phyloP scores from a whole-genome alignment of 1,140 invertebrate species.

The Habropoda laboriosa region DNA sequence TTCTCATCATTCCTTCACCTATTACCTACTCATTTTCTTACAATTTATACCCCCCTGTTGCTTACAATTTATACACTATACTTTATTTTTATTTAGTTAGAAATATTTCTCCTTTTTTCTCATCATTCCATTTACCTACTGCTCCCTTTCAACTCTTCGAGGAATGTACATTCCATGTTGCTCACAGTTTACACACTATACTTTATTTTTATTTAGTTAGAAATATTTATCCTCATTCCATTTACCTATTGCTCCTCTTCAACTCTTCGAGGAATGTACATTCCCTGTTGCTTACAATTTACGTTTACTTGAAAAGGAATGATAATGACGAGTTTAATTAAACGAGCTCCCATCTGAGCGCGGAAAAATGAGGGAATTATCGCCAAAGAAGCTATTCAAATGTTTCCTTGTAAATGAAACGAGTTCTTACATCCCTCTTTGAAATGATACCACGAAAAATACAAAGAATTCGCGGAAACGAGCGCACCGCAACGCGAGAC shows the following conservation, averaged over 20 bases:
- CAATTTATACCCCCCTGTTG: no score
- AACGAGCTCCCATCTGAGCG: neutral
- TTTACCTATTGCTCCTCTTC: neutral
- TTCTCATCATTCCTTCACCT: no score
- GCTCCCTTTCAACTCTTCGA: no score
- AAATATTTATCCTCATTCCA: neutral
- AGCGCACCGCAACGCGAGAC: neutral
- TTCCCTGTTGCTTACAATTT: neutral
- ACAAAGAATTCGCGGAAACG: constrained; percentile 25
- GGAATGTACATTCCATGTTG: no score
- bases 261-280: neutral
- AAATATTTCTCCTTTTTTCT: no score
- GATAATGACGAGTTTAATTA: constrained; percentile 25
- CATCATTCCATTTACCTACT: no score
- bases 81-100: neutral
- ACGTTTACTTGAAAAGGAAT: neutral
- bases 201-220: neutral
- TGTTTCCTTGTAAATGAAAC: constrained; percentile 39
- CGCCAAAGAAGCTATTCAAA: constrained; percentile 49
- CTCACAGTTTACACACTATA: no score
- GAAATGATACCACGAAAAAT: constrained; percentile 36
- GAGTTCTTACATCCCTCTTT: constrained; percentile 29
- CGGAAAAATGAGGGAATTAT: constrained; percentile 34
- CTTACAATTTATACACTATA: no score
- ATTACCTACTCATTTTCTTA: no score